Evolutionary conservation across 2,888 invertebrate species (phyloP).

Genomic region (Oxyscelio sp.): DNA sequence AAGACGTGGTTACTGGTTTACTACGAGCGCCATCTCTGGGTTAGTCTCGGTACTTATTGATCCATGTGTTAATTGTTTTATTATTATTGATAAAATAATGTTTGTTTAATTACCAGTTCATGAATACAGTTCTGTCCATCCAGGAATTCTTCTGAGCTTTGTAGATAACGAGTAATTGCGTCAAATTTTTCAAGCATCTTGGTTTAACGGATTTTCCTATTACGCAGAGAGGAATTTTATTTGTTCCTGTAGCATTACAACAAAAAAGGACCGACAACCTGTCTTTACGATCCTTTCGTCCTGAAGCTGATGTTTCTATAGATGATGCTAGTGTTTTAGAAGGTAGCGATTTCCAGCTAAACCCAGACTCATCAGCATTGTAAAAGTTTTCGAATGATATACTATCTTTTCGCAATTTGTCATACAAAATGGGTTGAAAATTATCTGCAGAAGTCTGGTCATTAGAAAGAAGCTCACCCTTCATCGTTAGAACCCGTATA

Average conservation of each 20-base stretch:
- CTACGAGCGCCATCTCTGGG: too few relatives aligned
- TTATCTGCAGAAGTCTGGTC: slow-evolving; percentile 4
- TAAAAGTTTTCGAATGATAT: slow-evolving; percentile 17
- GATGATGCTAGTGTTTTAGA: slow-evolving; percentile 33
- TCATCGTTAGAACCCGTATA: slow-evolving; percentile 5
- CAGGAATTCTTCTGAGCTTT: slow-evolving; percentile 76
- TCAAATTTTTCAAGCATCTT: slow-evolving; percentile 76
- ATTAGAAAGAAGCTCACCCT: slow-evolving; percentile 21
- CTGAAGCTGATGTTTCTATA: slow-evolving; percentile 10
- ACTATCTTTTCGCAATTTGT: not conserved
- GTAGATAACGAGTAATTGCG: slow-evolving; percentile 54
- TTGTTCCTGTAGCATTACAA: slow-evolving; percentile 18
- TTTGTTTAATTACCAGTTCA: slow-evolving; percentile 76
- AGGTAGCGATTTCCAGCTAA: slow-evolving; percentile 77
- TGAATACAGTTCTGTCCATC: slow-evolving; percentile 77
- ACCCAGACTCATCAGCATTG: slow-evolving; percentile 70
- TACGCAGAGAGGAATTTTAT: slow-evolving; percentile 22
- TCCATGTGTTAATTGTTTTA: too few relatives aligned
- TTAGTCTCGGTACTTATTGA: too few relatives aligned
- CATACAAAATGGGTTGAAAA: not conserved
- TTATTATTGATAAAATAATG: slow-evolving; percentile 1
- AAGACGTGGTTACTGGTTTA: too few relatives aligned
- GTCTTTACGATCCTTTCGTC: slow-evolving; percentile 17
- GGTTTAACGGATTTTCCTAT: slow-evolving; percentile 77
- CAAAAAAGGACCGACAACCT: slow-evolving; percentile 20